Conservation (phyloP, 35 echinoderm and acorn worm genomes). For the Lytechinus pictus region DNA sequence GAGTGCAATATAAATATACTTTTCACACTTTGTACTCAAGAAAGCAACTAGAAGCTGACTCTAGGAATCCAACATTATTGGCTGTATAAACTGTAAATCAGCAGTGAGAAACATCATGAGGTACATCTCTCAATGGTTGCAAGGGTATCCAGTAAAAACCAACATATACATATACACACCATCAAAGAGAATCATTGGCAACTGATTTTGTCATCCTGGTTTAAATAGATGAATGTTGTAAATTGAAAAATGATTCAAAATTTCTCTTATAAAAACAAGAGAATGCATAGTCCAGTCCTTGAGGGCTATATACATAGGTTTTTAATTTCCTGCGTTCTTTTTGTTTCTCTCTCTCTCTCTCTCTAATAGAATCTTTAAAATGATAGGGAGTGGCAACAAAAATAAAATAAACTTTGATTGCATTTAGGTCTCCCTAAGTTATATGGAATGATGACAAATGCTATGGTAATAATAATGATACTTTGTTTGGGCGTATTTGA, state of each 20-base stretch:
- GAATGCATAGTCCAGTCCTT: background rate
- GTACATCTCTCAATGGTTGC: background rate
- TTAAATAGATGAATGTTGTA: background rate
- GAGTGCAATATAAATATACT: slow-evolving; percentile 14
- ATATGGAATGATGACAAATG: too few relatives aligned
- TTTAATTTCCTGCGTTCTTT: background rate
- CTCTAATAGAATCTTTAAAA: too few relatives aligned
- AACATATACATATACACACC: background rate
- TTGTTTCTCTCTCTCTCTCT: too few relatives aligned
- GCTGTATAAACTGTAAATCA: background rate
- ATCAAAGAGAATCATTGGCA: background rate
- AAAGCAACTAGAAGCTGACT: background rate
- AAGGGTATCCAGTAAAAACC: background rate
- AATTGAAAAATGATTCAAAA: background rate
- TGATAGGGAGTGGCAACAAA: too few relatives aligned
- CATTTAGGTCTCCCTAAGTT: too few relatives aligned
- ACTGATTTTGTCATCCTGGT: background rate
- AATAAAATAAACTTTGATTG: too few relatives aligned
- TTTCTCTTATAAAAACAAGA: background rate
- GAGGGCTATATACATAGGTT: background rate
- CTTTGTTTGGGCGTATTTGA: too few relatives aligned
- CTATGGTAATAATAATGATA: too few relatives aligned
- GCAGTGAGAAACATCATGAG: background rate
- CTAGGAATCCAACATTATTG: background rate
- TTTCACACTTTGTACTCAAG: background rate